These are phyloP conservation scores for Tragelaphus buxtoni DNA, from an alignment of 2,113 vertebrate genomes.

Conservation along the genomic window DNA sequence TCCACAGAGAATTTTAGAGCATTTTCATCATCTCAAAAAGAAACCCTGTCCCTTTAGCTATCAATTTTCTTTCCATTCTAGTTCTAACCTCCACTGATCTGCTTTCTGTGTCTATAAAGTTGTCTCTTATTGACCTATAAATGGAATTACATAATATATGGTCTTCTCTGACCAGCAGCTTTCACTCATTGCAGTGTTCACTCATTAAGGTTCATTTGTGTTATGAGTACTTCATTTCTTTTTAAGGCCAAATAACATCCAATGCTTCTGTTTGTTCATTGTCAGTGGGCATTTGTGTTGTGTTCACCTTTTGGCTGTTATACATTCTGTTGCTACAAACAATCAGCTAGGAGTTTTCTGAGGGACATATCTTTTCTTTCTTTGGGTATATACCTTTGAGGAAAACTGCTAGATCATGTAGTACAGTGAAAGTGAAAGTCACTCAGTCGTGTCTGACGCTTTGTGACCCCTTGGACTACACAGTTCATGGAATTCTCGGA, in stretches of 20 bases:
- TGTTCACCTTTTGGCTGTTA: background rate
- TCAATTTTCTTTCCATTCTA: no score
- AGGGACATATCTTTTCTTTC: background rate
- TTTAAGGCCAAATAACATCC: background rate
- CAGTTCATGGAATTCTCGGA: background rate
- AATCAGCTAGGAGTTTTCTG: background rate
- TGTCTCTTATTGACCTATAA: background rate
- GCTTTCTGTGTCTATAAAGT: background rate
- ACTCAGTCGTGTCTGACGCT: fast-evolving
- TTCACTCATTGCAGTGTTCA: background rate
- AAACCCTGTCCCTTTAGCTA: background rate
- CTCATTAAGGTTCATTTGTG: no score
- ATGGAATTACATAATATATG: background rate
- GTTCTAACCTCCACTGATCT: background rate
- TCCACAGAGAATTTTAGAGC: background rate
- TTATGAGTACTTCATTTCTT: background rate
- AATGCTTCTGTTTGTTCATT: background rate
- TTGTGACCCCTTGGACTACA: background rate
- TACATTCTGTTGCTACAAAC: background rate
- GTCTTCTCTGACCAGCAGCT: background rate
- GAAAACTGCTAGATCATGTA: background rate
- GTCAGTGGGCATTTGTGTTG: background rate
- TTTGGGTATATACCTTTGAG: no score
- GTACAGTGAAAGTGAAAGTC: background rate
- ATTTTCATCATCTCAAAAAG: background rate